Base-by-base conservation (phyloP, 53 echinoderm and acorn worm genomes). In the Zoroaster sp. region DNA sequence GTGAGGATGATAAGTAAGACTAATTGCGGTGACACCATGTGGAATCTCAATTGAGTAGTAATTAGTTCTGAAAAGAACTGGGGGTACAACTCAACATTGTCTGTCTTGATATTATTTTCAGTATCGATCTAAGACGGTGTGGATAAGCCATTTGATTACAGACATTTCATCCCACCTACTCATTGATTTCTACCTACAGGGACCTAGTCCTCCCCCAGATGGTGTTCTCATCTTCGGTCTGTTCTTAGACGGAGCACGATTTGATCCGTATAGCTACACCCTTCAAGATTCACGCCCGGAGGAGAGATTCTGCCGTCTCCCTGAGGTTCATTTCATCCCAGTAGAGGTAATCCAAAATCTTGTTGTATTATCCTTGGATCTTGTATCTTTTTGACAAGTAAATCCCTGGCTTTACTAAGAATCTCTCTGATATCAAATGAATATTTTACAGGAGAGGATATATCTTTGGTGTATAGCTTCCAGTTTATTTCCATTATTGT, bases 221-320 rank as follows among this genome's bases (percentile, higher is more conserved):
- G 97, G 95, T 6, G 95, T 94, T 38, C 89, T 94, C 31, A 94
- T 97, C 20, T 97, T 97, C 87, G 97, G 97, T 28, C 81, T 97
- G 51, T 97, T 91, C 83, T 87, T 97, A 55, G 97, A 97, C 47
- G 95, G 97, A 41, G 97, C 97, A 14, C 86, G 95, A 13, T 97
- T 97, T 89, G 95, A 97, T 36, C 94, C 91, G n/a, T 52, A 51
- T 18, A 87, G 74, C 35, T 78, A 80, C 77, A 83, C 83, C 59
- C 91, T 97, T 12, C 94, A 93, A 67, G 97, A 97, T 67, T 97
- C 97, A 0, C 83, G 85, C 37, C 91, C 97, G 12, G 97, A 94
- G 53, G 94, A 95, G 78, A 71, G 95, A 33, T 97, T 94, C 88
- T 86, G 97, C 80, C 81, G 94, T 9, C 88, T 97, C 11, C 97